Base-by-base conservation (phyloP, 2,113 vertebrate species). In the Chionodraco myersi region DNA sequence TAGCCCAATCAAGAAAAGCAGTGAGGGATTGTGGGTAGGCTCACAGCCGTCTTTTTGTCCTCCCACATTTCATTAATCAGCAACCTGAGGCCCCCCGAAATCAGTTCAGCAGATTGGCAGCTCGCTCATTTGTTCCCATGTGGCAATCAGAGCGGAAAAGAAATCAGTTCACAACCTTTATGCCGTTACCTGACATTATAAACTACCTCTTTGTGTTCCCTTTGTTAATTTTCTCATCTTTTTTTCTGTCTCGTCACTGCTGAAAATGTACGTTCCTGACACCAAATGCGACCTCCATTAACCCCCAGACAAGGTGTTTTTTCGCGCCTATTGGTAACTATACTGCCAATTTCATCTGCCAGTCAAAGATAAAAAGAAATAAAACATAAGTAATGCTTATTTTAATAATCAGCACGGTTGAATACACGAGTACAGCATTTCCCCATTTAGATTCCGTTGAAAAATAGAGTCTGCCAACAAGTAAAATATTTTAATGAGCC, bases 1-100 rank as follows among this genome's bases (percentile, higher is more conserved):
- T 94, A 94, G 90, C 78, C 82, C 92, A 92, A 94, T 94, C 94
- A 94, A 88, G 82, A 86, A 86, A 82, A 87, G 85, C 81, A 89
- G 88, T 49, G 84, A 86, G 82, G 87, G 78, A 93, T 88, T 91
- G 87, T 88, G 84, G 85, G 87, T 90, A 89, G 85, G 60, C 72
- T 87, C 80, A 53, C 78, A 65, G 72, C 41, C 59, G 64, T 86
- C 83, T 87, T 91, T 92, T 90, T 92, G 86, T 92, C 90, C 88
- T 90, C 80, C 89, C 83, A 86, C 89, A 89, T 92, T 91, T 86
- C 85, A 88, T 92, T 94, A 92, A 93, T 93, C 92, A 93, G 86
- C 91, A 92, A 88, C 91, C 87, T 74, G 84, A 87, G 86, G 80
- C 83, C 89, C 83, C 71, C 75, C 34, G 66, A 77, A 91, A 92